A percentile compares a stretch with the other conserved stretches of the same genome.
These are phyloP conservation scores for Garrulus glandarius DNA, from an alignment of 2,797 vertebrate species.

Conservation along the genomic window DNA sequence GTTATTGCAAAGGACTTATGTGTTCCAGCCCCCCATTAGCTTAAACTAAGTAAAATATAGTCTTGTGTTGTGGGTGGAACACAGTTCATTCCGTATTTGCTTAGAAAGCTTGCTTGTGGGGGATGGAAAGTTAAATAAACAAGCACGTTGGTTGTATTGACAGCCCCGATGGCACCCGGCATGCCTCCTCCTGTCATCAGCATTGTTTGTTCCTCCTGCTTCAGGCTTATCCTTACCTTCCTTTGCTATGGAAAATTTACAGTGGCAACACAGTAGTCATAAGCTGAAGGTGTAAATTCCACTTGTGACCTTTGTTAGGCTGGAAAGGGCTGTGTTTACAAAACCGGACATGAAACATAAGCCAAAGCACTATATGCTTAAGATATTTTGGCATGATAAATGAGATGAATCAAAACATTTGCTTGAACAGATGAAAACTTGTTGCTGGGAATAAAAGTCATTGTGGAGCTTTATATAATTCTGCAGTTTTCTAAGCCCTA, in stretches of 20 bases:
- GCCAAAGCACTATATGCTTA: neutral
- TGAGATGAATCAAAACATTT: slow-evolving; percentile 15
- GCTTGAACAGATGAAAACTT: neutral
- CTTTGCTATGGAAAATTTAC: slow-evolving; percentile 29
- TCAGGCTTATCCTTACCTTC: neutral
- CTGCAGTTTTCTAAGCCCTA: neutral
- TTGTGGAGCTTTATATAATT: neutral
- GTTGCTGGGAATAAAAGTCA: neutral
- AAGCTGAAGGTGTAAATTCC: slow-evolving; percentile 18
- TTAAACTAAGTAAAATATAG: neutral
- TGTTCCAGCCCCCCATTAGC: neutral
- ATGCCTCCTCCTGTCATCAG: neutral
- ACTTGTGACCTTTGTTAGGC: slow-evolving; percentile 2
- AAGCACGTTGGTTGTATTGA: neutral
- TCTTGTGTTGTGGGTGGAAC: neutral
- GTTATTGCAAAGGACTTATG: neutral
- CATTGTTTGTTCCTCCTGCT: neutral
- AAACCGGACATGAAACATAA: neutral
- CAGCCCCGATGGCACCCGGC: neutral
- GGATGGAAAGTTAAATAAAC: neutral
- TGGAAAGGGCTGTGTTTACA: slow-evolving; percentile 10
- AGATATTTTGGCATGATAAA: neutral
- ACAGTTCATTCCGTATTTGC: neutral
- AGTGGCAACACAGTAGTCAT: neutral
- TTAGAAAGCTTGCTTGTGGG: neutral